Evolutionary conservation across 2,113 vertebrate genomes (phyloP).

Genomic region (Synchiropus splendidus): DNA sequence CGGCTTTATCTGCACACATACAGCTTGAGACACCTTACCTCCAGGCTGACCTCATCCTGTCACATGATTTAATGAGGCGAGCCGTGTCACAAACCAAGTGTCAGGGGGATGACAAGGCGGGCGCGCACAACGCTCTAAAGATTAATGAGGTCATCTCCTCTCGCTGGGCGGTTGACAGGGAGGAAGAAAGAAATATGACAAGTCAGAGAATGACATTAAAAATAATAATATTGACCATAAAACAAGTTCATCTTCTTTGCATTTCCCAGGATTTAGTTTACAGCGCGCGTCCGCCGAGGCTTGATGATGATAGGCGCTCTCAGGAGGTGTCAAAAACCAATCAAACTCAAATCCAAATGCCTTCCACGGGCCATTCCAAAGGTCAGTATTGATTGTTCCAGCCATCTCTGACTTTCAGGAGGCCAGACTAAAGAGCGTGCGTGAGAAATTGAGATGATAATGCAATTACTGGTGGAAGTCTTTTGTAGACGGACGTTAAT

Average conservation of each 20-base stretch:
- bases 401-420: slow-evolving; percentile 30
- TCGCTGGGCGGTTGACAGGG: slow-evolving; percentile 4
- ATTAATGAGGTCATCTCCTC: slow-evolving; percentile 59
- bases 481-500: slow-evolving; percentile 40
- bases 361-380: slow-evolving; percentile 50
- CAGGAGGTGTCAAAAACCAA: slow-evolving; percentile 45
- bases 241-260: slow-evolving; percentile 2
- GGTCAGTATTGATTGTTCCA: slow-evolving; percentile 59
- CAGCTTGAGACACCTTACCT: slow-evolving; percentile 50
- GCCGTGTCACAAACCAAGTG: slow-evolving; percentile 48
- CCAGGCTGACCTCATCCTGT: slow-evolving; percentile 58
- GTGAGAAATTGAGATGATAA: slow-evolving; percentile 55
- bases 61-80: slow-evolving; percentile 57
- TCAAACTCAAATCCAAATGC: slow-evolving; percentile 53
- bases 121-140: slow-evolving; percentile 46
- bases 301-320: slow-evolving; percentile 49
- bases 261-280: slow-evolving; percentile 10
- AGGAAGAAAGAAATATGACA: slow-evolving; percentile 26
- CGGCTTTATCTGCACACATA: slow-evolving; percentile 44
- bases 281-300: slow-evolving; percentile 15
- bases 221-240: too few relatives aligned
- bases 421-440: slow-evolving; percentile 30
- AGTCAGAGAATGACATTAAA: slow-evolving; percentile 19
- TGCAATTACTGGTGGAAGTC: slow-evolving; percentile 41
- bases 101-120: slow-evolving; percentile 34